phyloP scores from a whole-genome alignment of 1,140 invertebrate species.

The Drosophila kurseongensis region DNA sequence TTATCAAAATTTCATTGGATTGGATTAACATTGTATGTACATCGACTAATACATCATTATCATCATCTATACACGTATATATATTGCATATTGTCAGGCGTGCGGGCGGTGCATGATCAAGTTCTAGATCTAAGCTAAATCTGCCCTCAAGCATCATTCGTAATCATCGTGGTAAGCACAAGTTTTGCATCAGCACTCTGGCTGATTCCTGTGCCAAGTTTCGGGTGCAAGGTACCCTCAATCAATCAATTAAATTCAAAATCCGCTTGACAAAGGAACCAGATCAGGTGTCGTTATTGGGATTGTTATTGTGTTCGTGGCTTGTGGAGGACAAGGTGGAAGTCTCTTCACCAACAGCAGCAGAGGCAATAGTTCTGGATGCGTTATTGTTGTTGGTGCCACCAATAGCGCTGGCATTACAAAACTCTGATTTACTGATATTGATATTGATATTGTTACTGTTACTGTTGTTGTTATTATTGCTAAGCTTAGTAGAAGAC shows the following conservation, averaged over 20 bases:
- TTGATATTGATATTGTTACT: conserved; percentile 43
- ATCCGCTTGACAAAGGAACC: conserved; percentile 61
- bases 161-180: conserved; percentile 60
- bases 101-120: conserved; percentile 45
- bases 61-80: conserved; percentile 45
- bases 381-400: conserved; percentile 73
- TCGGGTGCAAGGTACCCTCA: conserved; percentile 2
- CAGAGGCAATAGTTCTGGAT: conserved; percentile 61
- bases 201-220: conserved; percentile 71
- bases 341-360: conserved; percentile 72
- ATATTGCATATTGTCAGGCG: conserved; percentile 51
- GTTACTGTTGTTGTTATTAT: conserved; percentile 62
- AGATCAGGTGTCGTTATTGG: conserved; percentile 74
- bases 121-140: conserved; percentile 48
- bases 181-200: conserved; percentile 60
- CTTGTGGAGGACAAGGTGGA: conserved; percentile 80
- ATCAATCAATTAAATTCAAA: conserved; percentile 15
- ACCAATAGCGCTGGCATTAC: conserved; percentile 28
- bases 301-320: conserved; percentile 67
- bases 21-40: conserved; percentile 52
- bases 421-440: conserved; percentile 51
- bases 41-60: conserved; percentile 59
- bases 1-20: conserved; percentile 45
- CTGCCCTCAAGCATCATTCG: conserved; percentile 58
- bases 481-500: conserved; percentile 68